phyloP scores from a whole-genome alignment of 2,797 vertebrate genomes.

The Eupleurogrammus muticus region DNA sequence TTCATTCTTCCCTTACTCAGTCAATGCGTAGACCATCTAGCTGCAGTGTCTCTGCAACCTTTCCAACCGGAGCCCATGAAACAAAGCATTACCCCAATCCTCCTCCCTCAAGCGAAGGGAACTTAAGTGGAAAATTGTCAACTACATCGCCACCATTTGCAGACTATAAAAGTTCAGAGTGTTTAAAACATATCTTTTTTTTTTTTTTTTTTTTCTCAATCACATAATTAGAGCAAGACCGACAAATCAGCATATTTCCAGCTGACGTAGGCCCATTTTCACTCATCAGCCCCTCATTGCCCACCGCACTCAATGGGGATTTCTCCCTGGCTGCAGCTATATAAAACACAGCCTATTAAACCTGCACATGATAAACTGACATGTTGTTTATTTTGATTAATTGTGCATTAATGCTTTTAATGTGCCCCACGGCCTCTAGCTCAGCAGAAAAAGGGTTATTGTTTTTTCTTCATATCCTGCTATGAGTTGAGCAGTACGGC shows the following conservation, averaged over 20 bases:
- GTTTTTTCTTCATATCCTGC: background rate
- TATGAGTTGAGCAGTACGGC: background rate
- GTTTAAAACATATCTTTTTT: background rate
- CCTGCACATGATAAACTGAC: slow-evolving; percentile 1
- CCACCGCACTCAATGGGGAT: background rate
- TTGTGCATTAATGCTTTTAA: background rate
- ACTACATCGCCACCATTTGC: background rate
- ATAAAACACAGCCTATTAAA: slow-evolving; percentile 8
- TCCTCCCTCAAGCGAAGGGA: too few relatives aligned
- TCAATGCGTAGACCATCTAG: too few relatives aligned
- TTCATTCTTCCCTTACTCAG: too few relatives aligned
- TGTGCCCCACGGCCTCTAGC: background rate
- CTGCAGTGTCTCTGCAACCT: too few relatives aligned
- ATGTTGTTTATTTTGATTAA: slow-evolving; percentile 28
- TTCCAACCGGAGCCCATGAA: too few relatives aligned
- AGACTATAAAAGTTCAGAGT: slow-evolving; percentile 28
- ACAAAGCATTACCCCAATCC: too few relatives aligned
- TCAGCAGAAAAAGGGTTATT: background rate
- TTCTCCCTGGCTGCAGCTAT: background rate
- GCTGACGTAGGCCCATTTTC: background rate
- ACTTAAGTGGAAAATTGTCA: too few relatives aligned
- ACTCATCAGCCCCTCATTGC: background rate
- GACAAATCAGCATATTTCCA: background rate
- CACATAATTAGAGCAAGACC: slow-evolving; percentile 14
- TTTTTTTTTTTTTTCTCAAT: slow-evolving; percentile 6